These are phyloP conservation scores for Eupithecia pulchellata DNA, from an alignment of 2,888 invertebrate genomes.

Conservation along the genomic window DNA sequence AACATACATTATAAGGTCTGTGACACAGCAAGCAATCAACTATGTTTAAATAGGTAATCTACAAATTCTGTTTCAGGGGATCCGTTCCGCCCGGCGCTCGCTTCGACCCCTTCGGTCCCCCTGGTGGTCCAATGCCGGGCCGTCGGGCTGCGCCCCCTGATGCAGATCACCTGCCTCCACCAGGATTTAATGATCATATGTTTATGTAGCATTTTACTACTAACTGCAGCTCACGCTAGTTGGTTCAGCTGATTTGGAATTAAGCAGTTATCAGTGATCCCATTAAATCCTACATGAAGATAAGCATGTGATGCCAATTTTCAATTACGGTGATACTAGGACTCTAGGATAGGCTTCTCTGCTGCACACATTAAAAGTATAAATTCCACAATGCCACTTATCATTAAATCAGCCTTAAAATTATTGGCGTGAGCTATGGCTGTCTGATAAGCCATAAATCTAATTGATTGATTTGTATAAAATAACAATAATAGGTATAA, in stretches of 20 bases:
- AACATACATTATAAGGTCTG: background rate
- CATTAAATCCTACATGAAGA: background rate
- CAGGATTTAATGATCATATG: conserved; percentile 91
- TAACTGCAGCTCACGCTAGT: background rate
- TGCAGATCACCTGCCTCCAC: conserved; percentile 90
- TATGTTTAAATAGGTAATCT: background rate
- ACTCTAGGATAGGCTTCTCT: background rate
- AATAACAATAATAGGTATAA: background rate
- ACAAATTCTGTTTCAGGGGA: conserved; percentile 70
- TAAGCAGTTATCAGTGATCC: background rate
- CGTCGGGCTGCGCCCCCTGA: conserved; percentile 85
- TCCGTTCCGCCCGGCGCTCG: conserved; percentile 91
- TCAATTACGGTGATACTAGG: background rate
- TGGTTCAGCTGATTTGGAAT: background rate
- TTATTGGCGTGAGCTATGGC: background rate
- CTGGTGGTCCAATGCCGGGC: conserved; percentile 81
- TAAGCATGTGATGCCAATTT: background rate
- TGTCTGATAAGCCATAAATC: background rate
- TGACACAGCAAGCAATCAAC: background rate
- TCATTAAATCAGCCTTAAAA: background rate
- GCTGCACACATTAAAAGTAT: background rate
- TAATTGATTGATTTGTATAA: too few relatives aligned
- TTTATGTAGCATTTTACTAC: conserved; percentile 84
- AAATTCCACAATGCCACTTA: background rate
- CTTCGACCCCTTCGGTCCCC: conserved; percentile 93